phyloP scores from a whole-genome alignment of 2,113 vertebrate species.

The Saguinus imperator region DNA sequence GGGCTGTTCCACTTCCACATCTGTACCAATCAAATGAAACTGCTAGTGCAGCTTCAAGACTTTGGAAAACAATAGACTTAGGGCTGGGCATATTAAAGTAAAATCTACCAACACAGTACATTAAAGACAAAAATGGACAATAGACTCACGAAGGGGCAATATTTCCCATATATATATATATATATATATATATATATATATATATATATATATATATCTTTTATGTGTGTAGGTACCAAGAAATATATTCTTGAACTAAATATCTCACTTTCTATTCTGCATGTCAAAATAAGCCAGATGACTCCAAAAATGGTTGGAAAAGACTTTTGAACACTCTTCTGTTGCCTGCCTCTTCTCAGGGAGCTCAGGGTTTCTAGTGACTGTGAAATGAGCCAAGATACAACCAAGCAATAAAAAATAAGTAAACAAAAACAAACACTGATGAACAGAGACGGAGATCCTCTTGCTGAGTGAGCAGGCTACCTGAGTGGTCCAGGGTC shows the following conservation, averaged over 20 bases:
- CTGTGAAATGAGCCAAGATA: constrained; percentile 21
- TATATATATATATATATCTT: not conserved
- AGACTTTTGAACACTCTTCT: not conserved
- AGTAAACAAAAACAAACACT: not conserved
- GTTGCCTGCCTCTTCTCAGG: not conserved
- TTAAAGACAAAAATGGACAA: not conserved
- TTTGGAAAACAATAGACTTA: not conserved
- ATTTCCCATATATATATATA: not conserved
- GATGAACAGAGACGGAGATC: not conserved
- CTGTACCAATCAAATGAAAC: not conserved
- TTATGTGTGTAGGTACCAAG: not conserved
- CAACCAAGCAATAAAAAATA: not conserved
- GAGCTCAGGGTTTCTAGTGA: not conserved
- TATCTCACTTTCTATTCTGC: not conserved
- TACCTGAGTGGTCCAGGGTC: not conserved
- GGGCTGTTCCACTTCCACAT: not conserved
- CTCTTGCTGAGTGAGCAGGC: not conserved
- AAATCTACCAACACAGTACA: not conserved
- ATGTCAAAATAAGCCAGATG: constrained; percentile 6
- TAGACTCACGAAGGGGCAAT: not conserved
- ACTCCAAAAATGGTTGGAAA: not conserved
- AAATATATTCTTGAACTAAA: not conserved
- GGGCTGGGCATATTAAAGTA: not conserved
- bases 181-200: not conserved
- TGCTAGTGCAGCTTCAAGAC: not conserved